phyloP scores from a whole-genome alignment of 2,113 vertebrate genomes.

The Chaetodon trifascialis region DNA sequence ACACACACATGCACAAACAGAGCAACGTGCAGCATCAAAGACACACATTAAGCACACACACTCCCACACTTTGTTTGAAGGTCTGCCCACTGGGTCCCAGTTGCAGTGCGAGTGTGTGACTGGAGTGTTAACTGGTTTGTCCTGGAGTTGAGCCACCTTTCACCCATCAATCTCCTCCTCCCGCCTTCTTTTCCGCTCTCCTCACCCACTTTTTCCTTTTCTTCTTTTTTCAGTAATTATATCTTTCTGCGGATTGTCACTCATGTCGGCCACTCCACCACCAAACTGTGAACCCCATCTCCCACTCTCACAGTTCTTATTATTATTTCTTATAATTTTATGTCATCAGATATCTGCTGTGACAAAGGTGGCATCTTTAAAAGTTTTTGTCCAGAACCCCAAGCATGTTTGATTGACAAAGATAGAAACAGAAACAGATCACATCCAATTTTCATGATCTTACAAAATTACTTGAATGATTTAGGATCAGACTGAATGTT shows the following conservation, averaged over 20 bases:
- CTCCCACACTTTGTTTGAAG: conserved; percentile 39
- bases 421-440: background rate
- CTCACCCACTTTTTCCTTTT: background rate
- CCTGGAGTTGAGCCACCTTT: conserved; percentile 47
- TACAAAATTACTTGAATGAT: too few species aligned
- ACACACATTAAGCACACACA: conserved; percentile 17
- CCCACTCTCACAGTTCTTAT: background rate
- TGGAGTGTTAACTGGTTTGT: conserved; percentile 60
- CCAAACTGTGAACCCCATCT: background rate
- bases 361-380: too few species aligned
- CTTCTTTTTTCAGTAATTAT: background rate
- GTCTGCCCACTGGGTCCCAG: conserved; percentile 46
- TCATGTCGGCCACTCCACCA: background rate
- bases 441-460: background rate
- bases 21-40: background rate
- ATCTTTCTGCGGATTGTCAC: background rate
- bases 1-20: background rate
- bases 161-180: conserved; percentile 22
- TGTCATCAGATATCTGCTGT: too few species aligned
- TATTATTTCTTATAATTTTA: background rate
- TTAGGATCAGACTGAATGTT: too few species aligned
- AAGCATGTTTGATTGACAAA: background rate
- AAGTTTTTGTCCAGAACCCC: too few species aligned
- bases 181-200: background rate
- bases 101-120: conserved; percentile 54